Percentiles rank a stretch among this genome's conserved stretches.
phyloP scores from a whole-genome alignment of 2,888 invertebrate species.

The Amiota communis region DNA sequence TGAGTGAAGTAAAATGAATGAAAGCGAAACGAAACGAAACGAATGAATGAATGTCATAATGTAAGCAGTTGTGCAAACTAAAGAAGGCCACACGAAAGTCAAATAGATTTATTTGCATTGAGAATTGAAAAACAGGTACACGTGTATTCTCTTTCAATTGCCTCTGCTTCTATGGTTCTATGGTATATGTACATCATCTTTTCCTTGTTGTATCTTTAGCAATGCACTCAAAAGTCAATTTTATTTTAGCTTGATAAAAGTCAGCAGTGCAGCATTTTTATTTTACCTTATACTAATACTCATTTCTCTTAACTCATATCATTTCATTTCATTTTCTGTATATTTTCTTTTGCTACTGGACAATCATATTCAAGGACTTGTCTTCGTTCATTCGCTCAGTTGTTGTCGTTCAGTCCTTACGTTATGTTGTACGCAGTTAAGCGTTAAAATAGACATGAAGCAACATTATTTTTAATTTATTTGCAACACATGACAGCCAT shows the following conservation, averaged over 20 bases:
- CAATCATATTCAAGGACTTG: not conserved
- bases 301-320: not conserved
- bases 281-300: not conserved
- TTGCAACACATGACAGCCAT: slow-evolving; percentile 23
- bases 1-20: not conserved
- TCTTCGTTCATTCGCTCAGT: not conserved
- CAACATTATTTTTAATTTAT: slow-evolving; percentile 23
- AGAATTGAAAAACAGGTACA: slow-evolving; percentile 14
- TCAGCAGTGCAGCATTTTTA: slow-evolving; percentile 1
- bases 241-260: not conserved
- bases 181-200: too few species aligned
- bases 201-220: not conserved
- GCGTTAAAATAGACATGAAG: slow-evolving; percentile 12
- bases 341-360: not conserved
- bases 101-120: slow-evolving; percentile 21
- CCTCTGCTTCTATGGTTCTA: too few species aligned
- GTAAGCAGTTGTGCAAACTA: slow-evolving; percentile 1
- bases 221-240: not conserved
- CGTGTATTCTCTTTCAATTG: not conserved
- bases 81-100: not conserved
- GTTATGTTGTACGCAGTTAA: not conserved
- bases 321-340: not conserved
- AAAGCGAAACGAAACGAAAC: not conserved
- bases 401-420: not conserved
- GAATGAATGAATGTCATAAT: not conserved